A percentile compares a stretch with the other conserved stretches of the same genome.
phyloP scores from a whole-genome alignment of 92 coral and sea anemone genomes.

The Ricordea florida region DNA sequence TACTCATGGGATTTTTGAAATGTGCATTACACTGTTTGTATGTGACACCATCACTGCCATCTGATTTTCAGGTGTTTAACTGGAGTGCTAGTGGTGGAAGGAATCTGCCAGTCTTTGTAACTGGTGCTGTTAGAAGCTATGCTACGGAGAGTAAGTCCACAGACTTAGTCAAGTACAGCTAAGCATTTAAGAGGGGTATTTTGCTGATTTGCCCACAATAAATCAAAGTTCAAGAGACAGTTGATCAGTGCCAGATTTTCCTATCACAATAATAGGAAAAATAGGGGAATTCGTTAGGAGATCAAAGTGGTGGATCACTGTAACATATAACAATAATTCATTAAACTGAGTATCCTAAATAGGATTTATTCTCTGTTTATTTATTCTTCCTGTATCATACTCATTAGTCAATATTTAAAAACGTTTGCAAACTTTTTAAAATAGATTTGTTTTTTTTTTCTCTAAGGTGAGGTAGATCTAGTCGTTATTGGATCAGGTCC shows the following conservation, averaged over 20 bases:
- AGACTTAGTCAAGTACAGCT: too few species aligned
- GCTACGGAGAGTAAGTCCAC: constrained; percentile 64
- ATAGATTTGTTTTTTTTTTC: not conserved
- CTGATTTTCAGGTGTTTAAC: constrained; percentile 26
- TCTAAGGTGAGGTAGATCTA: constrained; percentile 87
- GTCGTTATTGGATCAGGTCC: constrained; percentile 99
- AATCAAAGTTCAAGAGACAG: too few species aligned
- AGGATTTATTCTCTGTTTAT: too few species aligned
- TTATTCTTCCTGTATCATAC: too few species aligned
- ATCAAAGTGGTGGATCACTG: too few species aligned
- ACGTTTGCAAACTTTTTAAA: not conserved
- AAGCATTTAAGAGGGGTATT: too few species aligned
- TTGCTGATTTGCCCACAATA: too few species aligned
- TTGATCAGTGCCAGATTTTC: too few species aligned
- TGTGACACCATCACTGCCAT: not conserved
- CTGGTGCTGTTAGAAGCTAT: constrained; percentile 55
- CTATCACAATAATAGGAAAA: too few species aligned
- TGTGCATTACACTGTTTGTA: not conserved
- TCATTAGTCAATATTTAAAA: not conserved
- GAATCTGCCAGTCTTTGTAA: constrained; percentile 42
- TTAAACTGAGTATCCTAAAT: too few species aligned
- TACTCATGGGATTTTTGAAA: not conserved
- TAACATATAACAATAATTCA: too few species aligned
- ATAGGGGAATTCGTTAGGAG: too few species aligned
- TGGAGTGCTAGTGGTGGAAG: constrained; percentile 17